Percentiles rank a stretch among this genome's conserved stretches.
Evolutionary conservation across 2,797 vertebrate species (phyloP).

Genomic region (Acrossocheilus fasciatus): DNA sequence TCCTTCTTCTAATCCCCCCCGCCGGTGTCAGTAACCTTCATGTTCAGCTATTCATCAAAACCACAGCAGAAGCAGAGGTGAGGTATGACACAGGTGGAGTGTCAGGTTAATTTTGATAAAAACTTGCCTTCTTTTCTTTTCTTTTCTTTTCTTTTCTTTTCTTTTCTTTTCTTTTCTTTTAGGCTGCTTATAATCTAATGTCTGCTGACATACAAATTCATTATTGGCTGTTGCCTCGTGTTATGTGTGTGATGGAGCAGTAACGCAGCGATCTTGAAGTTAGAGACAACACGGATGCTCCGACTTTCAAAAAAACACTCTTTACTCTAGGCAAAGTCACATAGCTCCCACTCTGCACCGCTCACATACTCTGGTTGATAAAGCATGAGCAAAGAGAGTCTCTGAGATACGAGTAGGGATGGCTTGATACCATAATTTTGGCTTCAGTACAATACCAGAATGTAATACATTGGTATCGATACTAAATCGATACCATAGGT

Average conservation of each 20-base stretch:
- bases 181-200: neutral
- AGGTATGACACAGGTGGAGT: slow-evolving; percentile 13
- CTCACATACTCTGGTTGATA: neutral
- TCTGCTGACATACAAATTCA: neutral
- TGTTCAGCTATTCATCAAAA: slow-evolving; percentile 43
- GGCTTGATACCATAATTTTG: too few species aligned
- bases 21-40: slow-evolving; percentile 32
- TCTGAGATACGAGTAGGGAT: neutral
- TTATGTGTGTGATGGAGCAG: neutral
- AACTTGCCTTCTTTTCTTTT: neutral
- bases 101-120: neutral
- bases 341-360: neutral
- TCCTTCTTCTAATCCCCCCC: slow-evolving; percentile 1
- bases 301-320: neutral
- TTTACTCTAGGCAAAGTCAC: slow-evolving; percentile 23
- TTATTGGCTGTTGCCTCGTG: neutral
- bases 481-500: too few species aligned
- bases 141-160: neutral
- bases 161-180: neutral
- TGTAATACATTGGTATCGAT: too few species aligned
- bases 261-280: neutral
- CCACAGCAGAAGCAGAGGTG: slow-evolving; percentile 30
- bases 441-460: too few species aligned
- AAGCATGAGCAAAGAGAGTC: neutral
- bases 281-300: neutral